These are phyloP conservation scores for Cryptoleucopteryx plumbea DNA, from an alignment of 2,113 vertebrate species.

Conservation along the genomic window DNA sequence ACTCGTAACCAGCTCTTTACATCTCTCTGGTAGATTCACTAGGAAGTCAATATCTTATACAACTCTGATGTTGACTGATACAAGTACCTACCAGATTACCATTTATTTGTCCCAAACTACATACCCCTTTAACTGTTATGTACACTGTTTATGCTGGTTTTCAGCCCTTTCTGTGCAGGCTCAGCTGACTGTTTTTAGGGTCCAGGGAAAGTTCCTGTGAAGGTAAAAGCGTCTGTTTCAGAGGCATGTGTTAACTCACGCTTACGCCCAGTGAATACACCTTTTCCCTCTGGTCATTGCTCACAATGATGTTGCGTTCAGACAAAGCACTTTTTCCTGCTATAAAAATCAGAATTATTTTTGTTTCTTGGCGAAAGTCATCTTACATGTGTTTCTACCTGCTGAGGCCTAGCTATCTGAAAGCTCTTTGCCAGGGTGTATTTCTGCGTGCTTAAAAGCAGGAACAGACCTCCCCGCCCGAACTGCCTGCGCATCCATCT, in stretches of 20 bases:
- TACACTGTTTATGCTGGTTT: background rate
- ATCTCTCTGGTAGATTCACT: background rate
- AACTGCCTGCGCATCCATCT: background rate
- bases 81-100: background rate
- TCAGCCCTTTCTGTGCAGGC: background rate
- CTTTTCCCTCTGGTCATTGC: background rate
- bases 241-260: rapidly evolving
- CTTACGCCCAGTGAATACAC: background rate
- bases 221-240: background rate
- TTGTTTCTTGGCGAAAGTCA: background rate
- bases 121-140: background rate
- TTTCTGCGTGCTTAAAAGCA: background rate
- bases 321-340: background rate
- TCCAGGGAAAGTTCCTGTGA: background rate
- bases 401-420: background rate
- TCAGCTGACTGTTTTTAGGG: background rate
- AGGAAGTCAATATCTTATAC: background rate
- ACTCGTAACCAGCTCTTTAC: background rate
- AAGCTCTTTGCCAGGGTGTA: background rate
- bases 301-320: background rate
- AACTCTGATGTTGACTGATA: background rate
- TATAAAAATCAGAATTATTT: background rate
- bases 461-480: rapidly evolving
- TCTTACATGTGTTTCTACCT: background rate
- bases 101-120: background rate